Base-by-base conservation (phyloP, 2,797 vertebrate genomes). In the Enteromius argenteus region DNA sequence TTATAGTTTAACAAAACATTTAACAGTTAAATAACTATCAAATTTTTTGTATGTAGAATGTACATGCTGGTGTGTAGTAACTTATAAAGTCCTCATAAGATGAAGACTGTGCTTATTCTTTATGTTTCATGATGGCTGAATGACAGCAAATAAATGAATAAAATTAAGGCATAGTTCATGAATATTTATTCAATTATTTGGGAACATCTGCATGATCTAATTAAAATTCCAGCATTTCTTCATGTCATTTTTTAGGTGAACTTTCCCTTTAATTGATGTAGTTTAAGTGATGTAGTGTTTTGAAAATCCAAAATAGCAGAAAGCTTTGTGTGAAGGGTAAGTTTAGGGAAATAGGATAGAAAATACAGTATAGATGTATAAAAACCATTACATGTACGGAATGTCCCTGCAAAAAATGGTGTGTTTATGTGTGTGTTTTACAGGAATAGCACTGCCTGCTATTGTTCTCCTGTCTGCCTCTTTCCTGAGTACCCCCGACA, bases 401-500 rank as follows among this genome's bases (percentile, higher is more conserved):
- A 35, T 39, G 35, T 39, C 4, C 67, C 10, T 17, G 19, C 9
- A 42, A n/a, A 69, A 69, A 32, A 21, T 35, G 66, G 53, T 23
- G 39, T 27, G 62, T 76, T 27, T 73, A 37, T 80, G 77, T 82
- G 62, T 44, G 64, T 37, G 64, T 77, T 66, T 84, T 83, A 87
- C 86, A 87, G 86, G 73, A 87, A 89, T 81, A 86, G 86, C 49
- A 78, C 23, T 74, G 75, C 80, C 81, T 78, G 77, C 53, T 68
- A 89, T 89, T 89, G 88, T 89, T 89, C 80, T 87, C 5, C n/a
- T 23, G 23, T 60, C 35, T 49, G 58, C 32, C 79, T 32, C 71
- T 86, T 89, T 89, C 86, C 86, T 86, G 53, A 71, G 44, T 64
- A 46, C 35, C 60, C 39, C 69, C 46, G 37, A 46, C 39, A 73